These are phyloP conservation scores for Athalia rosae DNA, from an alignment of 2,888 invertebrate species.

Conservation along the genomic window DNA sequence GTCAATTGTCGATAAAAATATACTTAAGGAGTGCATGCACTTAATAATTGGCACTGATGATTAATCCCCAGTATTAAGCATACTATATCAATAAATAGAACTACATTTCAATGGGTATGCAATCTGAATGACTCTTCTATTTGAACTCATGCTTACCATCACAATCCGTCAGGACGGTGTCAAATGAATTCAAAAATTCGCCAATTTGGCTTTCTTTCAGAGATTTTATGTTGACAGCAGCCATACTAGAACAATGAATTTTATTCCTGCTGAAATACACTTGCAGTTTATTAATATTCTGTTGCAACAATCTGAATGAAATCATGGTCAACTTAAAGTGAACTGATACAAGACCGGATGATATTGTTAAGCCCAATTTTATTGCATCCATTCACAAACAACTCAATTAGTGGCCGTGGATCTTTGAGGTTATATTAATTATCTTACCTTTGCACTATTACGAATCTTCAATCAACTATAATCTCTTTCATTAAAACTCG, in stretches of 20 bases:
- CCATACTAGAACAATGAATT: slow-evolving; percentile 48
- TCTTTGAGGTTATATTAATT: too few relatives aligned
- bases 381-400: slow-evolving; percentile 2
- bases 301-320: slow-evolving; percentile 1
- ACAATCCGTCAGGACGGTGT: slow-evolving; percentile 77
- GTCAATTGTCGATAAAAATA: too few relatives aligned
- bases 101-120: not conserved
- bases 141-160: slow-evolving; percentile 73
- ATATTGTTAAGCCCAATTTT: not conserved
- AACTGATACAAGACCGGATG: not conserved
- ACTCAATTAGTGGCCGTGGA: not conserved
- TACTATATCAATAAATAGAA: too few relatives aligned
- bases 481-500: too few relatives aligned
- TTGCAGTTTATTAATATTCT: not conserved
- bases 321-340: not conserved
- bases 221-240: slow-evolving; percentile 54
- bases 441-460: too few relatives aligned
- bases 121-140: not conserved
- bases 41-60: too few relatives aligned
- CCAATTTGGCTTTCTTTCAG: slow-evolving; percentile 58
- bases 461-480: too few relatives aligned
- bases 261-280: not conserved
- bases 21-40: too few relatives aligned
- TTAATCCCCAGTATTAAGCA: too few relatives aligned
- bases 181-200: slow-evolving; percentile 73